Conservation (phyloP, 2,113 vertebrate species). For the Mastomys coucha region DNA sequence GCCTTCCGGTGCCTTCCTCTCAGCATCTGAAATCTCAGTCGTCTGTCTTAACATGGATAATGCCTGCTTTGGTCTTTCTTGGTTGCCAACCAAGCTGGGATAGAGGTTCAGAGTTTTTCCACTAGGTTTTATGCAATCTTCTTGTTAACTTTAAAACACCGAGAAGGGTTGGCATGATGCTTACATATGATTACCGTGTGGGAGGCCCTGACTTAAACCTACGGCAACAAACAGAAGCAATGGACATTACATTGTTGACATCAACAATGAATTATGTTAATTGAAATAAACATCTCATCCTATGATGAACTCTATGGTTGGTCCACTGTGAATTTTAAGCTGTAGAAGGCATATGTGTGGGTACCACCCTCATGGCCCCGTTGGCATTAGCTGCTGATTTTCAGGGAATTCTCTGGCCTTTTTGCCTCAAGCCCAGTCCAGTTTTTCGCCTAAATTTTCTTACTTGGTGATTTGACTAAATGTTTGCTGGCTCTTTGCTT, state of each 20-base stretch:
- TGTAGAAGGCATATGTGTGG: fast-evolving
- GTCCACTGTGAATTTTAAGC: not conserved
- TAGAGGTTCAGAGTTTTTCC: not conserved
- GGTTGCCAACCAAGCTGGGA: not conserved
- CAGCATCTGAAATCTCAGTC: not conserved
- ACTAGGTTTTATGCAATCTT: not conserved
- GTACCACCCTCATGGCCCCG: not conserved
- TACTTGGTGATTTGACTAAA: not conserved
- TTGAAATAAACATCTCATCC: not conserved
- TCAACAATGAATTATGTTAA: too few relatives aligned
- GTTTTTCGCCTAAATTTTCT: not conserved
- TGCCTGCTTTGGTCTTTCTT: not conserved
- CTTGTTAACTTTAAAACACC: not conserved
- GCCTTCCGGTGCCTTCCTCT: not conserved
- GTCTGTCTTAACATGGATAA: not conserved
- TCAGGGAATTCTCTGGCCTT: not conserved
- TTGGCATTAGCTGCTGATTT: not conserved
- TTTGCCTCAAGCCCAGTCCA: not conserved
- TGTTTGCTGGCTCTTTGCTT: not conserved
- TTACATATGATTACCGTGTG: not conserved
- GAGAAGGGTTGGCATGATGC: not conserved
- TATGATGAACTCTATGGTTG: not conserved
- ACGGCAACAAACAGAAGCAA: not conserved
- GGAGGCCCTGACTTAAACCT: not conserved
- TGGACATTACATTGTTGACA: constrained; percentile 13